Conservation (phyloP, 92 coral and sea anemone genomes). For the Bergia puertoricense region DNA sequence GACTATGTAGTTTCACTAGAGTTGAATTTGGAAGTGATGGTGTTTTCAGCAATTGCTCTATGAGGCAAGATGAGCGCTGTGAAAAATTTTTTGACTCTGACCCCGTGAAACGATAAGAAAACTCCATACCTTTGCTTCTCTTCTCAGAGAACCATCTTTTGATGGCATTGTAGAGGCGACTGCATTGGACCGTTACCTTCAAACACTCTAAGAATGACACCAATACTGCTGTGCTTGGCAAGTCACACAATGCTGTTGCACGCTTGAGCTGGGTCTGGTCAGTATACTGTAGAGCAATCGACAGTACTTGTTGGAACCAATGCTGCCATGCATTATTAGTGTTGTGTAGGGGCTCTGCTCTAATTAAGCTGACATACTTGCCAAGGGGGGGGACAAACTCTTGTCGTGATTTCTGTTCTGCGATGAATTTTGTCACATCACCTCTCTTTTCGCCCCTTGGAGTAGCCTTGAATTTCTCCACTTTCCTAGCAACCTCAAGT, state of each 20-base stretch:
- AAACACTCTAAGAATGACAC: conserved; percentile 43
- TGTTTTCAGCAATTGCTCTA: too few species aligned
- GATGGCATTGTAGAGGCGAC: conserved; percentile 49
- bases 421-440: too few species aligned
- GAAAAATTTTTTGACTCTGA: conserved; percentile 50
- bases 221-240: conserved; percentile 45
- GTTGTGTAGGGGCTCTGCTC: conserved; percentile 49
- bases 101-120: conserved; percentile 65
- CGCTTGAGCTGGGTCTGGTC: conserved; percentile 33
- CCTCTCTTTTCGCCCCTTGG: neutral
- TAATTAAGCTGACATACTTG: conserved; percentile 30
- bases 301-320: neutral
- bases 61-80: too few species aligned
- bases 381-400: conserved; percentile 23
- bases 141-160: conserved; percentile 53
- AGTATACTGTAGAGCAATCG: neutral
- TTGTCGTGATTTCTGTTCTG: conserved; percentile 22
- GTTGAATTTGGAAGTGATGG: too few species aligned
- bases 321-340: conserved; percentile 48
- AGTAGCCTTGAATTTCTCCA: conserved; percentile 13
- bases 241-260: conserved; percentile 41
- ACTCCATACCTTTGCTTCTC: conserved; percentile 40
- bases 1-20: conserved; percentile 19
- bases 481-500: neutral
- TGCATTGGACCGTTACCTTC: conserved; percentile 49